These are phyloP conservation scores for Folsomia candida DNA, from an alignment of 2,888 invertebrate species.

Conservation along the genomic window DNA sequence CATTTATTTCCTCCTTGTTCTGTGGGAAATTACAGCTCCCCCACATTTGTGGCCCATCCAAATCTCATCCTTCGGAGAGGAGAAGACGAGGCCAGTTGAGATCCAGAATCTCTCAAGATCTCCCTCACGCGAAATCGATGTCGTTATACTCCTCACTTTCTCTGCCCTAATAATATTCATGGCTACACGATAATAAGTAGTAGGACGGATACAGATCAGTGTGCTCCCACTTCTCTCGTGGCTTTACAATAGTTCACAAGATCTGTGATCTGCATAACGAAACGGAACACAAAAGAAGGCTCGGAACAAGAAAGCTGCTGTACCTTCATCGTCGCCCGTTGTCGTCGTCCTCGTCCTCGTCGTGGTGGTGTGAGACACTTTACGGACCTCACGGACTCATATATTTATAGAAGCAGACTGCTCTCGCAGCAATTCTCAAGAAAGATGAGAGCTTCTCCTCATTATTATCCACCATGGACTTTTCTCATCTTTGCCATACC, in stretches of 20 bases:
- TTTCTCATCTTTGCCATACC: constrained; percentile 46
- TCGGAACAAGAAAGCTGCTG: background rate
- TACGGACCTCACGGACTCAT: constrained; percentile 5
- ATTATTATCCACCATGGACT: constrained; percentile 45
- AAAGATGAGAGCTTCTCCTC: constrained; percentile 38
- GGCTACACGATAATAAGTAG: constrained; percentile 13
- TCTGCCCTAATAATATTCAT: constrained; percentile 17
- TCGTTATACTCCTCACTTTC: background rate
- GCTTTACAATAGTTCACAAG: background rate
- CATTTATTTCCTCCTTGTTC: constrained; percentile 2
- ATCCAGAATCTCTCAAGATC: background rate
- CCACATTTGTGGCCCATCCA: constrained; percentile 7
- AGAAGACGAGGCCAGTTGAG: constrained; percentile 7
- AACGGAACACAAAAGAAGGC: background rate
- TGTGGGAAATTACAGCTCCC: background rate
- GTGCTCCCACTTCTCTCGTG: background rate
- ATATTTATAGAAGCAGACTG: constrained; percentile 12
- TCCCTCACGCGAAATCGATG: background rate
- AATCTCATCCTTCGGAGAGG: background rate
- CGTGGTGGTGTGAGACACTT: background rate
- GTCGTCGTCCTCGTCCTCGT: background rate
- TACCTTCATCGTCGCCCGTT: too few species aligned
- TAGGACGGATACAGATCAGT: constrained; percentile 4
- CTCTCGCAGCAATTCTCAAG: background rate
- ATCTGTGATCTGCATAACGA: constrained; percentile 1